Evolutionary conservation across 2,888 invertebrate genomes (phyloP).

Genomic region (Monochamus alternatus): DNA sequence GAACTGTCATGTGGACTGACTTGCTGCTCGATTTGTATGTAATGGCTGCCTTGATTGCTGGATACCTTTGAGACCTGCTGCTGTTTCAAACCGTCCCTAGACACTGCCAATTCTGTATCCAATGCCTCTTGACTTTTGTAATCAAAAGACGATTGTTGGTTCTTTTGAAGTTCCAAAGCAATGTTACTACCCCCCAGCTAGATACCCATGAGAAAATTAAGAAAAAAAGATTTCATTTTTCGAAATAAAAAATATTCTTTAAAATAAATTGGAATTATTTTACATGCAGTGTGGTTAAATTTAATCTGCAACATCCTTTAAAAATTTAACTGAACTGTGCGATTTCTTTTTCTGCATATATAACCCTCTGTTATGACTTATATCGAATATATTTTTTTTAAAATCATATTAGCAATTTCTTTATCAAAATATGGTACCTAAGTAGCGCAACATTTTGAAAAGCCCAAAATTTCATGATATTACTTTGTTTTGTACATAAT

Average conservation of each 20-base stretch:
- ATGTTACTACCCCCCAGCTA: neutral
- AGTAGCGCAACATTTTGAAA: too few relatives aligned
- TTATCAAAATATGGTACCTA: too few relatives aligned
- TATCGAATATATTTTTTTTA: too few relatives aligned
- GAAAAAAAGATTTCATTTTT: neutral
- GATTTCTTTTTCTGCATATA: too few relatives aligned
- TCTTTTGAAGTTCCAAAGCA: neutral
- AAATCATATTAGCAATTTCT: too few relatives aligned
- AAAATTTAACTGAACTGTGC: too few relatives aligned
- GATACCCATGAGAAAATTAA: neutral
- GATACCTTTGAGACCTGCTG: conserved; percentile 35
- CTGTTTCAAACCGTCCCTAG: neutral
- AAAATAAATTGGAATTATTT: neutral
- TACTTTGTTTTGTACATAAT: too few relatives aligned
- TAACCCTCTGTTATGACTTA: too few relatives aligned
- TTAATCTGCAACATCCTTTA: too few relatives aligned
- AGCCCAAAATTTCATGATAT: too few relatives aligned
- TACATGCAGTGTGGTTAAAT: too few relatives aligned
- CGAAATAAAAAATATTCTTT: neutral
- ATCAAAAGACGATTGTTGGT: neutral
- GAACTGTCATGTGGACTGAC: conserved; percentile 12
- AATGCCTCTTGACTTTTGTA: neutral
- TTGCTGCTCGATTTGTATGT: conserved; percentile 38
- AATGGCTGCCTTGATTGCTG: conserved; percentile 23
- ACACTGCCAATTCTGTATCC: neutral